These are phyloP conservation scores for Alaudala cheleensis DNA, from an alignment of 2,113 vertebrate species.

Conservation along the genomic window DNA sequence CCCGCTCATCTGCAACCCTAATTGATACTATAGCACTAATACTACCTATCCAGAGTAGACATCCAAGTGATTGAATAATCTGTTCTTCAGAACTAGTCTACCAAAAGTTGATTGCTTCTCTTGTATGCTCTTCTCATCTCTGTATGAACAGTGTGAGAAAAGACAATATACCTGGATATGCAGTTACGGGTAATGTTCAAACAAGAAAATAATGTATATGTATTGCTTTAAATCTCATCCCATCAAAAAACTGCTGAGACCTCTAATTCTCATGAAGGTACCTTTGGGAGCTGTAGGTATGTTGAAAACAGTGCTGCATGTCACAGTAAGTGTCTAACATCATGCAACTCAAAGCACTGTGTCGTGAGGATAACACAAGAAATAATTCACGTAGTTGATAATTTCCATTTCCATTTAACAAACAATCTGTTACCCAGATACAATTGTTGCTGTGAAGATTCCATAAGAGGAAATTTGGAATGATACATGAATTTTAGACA, in stretches of 20 bases:
- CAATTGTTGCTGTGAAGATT: neutral
- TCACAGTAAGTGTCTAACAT: neutral
- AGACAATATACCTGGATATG: neutral
- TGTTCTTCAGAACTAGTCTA: neutral
- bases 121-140: neutral
- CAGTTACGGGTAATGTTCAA: neutral
- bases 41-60: neutral
- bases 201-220: neutral
- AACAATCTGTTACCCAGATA: conserved; percentile 16
- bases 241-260: conserved; percentile 16
- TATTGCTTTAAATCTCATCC: neutral
- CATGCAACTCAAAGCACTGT: neutral
- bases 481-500: neutral
- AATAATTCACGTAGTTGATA: neutral
- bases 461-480: neutral
- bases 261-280: conserved; percentile 2
- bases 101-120: neutral
- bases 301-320: neutral
- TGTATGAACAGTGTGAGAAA: neutral
- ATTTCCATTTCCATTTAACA: conserved; percentile 21
- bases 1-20: neutral
- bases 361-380: neutral
- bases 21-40: neutral
- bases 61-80: neutral
- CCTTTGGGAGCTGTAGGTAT: conserved; percentile 20